Evolutionary conservation across 2,888 invertebrate genomes (phyloP).

Genomic region (Dynastes maya): DNA sequence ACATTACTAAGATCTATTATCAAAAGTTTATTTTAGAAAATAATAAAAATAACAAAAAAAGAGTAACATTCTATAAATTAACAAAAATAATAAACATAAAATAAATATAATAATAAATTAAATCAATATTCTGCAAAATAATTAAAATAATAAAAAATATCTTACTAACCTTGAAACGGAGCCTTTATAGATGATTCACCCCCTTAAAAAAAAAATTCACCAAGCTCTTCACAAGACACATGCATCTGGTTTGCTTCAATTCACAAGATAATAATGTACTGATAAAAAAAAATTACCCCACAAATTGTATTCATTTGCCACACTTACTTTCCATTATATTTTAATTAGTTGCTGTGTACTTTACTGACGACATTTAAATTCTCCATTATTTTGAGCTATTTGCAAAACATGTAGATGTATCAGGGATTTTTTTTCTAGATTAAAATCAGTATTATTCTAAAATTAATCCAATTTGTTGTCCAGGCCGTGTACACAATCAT

Average conservation of each 20-base stretch:
- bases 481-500: constrained; percentile 18
- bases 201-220: background rate
- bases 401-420: background rate
- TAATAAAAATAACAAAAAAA: no score
- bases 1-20: no score
- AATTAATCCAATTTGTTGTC: constrained; percentile 8
- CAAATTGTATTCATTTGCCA: background rate
- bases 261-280: background rate
- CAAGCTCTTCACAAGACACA: background rate
- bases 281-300: background rate
- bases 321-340: background rate
- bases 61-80: no score
- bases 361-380: constrained; percentile 19
- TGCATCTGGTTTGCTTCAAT: background rate
- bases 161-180: no score
- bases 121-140: no score
- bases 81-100: no score
- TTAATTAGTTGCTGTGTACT: background rate
- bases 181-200: no score
- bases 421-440: constrained; percentile 7
- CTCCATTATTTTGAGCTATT: constrained; percentile 9
- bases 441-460: background rate
- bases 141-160: no score
- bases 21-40: no score
- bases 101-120: no score